Conservation (phyloP, 2,888 invertebrate genomes). For the Phragmatobia fuliginosa region DNA sequence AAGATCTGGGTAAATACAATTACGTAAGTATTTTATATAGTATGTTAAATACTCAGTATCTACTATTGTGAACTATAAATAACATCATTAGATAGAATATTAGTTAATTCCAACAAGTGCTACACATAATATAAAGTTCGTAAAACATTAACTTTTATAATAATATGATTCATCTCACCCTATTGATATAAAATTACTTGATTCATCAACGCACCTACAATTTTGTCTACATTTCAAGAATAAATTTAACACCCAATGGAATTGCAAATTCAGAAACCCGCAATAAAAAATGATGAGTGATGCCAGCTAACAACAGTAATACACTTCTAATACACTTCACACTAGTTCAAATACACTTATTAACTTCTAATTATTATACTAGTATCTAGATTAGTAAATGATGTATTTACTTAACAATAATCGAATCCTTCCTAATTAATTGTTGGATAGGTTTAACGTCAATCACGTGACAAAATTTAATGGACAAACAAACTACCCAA, state of each 20-base stretch:
- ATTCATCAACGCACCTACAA: too few species aligned
- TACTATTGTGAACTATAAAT: neutral
- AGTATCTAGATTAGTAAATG: neutral
- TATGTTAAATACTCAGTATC: neutral
- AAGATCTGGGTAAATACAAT: neutral
- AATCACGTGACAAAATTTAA: slow-evolving; percentile 66
- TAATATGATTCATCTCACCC: neutral
- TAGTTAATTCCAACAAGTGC: neutral
- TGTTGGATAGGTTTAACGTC: slow-evolving; percentile 52
- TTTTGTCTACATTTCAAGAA: too few species aligned
- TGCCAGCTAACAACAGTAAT: neutral
- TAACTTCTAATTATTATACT: neutral
- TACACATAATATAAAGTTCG: neutral
- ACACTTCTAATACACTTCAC: too few species aligned
- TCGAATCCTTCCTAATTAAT: slow-evolving; percentile 40
- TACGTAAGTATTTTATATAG: neutral
- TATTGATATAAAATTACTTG: neutral
- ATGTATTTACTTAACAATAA: slow-evolving; percentile 7
- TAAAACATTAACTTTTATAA: neutral
- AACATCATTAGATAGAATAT: neutral
- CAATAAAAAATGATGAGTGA: neutral
- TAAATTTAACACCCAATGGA: too few species aligned
- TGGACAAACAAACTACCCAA: slow-evolving; percentile 65
- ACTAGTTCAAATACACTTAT: neutral
- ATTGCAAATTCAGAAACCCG: too few species aligned